Evolutionary conservation across 2,888 invertebrate genomes (phyloP).

Genomic region (Drosophila siamana): DNA sequence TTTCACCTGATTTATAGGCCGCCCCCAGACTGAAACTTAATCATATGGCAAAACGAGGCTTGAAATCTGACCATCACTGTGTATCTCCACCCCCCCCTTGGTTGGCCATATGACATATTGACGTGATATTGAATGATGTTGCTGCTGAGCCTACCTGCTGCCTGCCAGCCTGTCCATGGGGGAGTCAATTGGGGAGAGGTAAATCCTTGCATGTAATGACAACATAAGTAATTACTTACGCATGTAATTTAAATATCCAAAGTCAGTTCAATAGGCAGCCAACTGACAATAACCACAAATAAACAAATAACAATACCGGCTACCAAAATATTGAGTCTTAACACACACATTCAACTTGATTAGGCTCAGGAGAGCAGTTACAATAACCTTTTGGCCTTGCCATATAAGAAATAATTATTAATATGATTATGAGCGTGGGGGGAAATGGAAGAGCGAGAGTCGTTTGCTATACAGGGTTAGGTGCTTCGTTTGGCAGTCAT

Average conservation of each 20-base stretch:
- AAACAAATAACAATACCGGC: conserved; percentile 14
- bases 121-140: conserved; percentile 60
- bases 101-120: conserved; percentile 44
- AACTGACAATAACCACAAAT: conserved; percentile 35
- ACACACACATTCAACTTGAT: conserved; percentile 60
- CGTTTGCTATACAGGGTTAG: conserved; percentile 8
- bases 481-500: conserved; percentile 64
- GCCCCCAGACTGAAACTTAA: conserved; percentile 67
- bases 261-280: conserved; percentile 28
- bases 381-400: conserved; percentile 51
- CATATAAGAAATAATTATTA: conserved; percentile 74
- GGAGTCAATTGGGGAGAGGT: not conserved
- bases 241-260: conserved; percentile 75
- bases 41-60: conserved; percentile 77
- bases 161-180: not conserved
- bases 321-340: conserved; percentile 23
- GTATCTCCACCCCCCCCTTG: not conserved
- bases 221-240: conserved; percentile 79
- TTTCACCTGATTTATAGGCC: conserved; percentile 71
- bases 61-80: conserved; percentile 54
- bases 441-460: not conserved
- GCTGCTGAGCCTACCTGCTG: too few relatives aligned
- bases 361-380: conserved; percentile 72
- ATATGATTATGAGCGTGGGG: conserved; percentile 67
- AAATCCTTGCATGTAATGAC: conserved; percentile 72